Base-by-base conservation (phyloP, 1,140 invertebrate species). In the Anoplophora glabripennis region DNA sequence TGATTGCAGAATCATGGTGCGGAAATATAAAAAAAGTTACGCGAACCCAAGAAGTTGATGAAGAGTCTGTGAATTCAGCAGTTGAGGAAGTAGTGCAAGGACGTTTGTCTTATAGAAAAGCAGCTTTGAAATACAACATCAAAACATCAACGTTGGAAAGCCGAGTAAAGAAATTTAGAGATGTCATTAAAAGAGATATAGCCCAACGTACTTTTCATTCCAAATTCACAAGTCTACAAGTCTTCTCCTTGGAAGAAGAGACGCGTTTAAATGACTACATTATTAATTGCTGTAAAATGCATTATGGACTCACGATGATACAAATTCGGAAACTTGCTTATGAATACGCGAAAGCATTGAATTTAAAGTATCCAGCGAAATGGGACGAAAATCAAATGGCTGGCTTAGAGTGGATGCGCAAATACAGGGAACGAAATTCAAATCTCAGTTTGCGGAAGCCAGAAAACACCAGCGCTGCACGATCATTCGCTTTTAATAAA, bases 281-380 rank as follows among this genome's bases (percentile, higher is more conserved):
- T 34, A 52, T 45, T 28, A 45, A 51, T 18, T 52, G 60, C 42
- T 52, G 28, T 15, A 62, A 53, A 53, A 62, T 62, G 60, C 48
- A 57, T 48, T 62, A 62, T 62, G 54, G 54, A 9, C 54, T 62
- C 15, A 57, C 59, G 21, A 17, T 15, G 14, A 17, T 38, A 35
- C 54, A 62, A 57, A 40, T 57, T 52, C 46, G 38, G 12, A 56
- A 57, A 44, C 53, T 56, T 49, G 44, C 53, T 9, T 61, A 61
- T 28, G 59, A 61, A 49, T 61, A 49, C 28, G 51, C 45, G 34
- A 49, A 55, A 35, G 51, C 41, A n/a, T 37, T 38, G 12, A 47
- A 59, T 59, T 33, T 48, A 37, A 61, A 59, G 46, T 59, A 60
- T 60, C 44, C 51, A 12, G 7, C 58, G 10, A 40, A 15, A 15